Evolutionary conservation across 2,888 invertebrate species (phyloP).

Genomic region (Galerucella nymphaeae): DNA sequence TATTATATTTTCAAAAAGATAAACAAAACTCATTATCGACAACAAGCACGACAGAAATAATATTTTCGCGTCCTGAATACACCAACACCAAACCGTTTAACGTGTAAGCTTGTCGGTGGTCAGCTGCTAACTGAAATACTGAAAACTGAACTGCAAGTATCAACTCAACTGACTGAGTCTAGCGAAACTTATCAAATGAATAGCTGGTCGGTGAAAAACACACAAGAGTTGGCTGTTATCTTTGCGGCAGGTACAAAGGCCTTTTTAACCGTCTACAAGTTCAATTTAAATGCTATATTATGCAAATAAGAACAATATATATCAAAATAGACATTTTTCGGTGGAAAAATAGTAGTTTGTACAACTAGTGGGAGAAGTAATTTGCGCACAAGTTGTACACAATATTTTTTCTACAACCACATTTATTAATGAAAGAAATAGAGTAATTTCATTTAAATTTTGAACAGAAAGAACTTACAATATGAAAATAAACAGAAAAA

Average conservation of each 20-base stretch:
- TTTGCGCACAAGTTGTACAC: too few species aligned
- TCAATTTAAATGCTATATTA: not conserved
- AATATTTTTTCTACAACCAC: too few species aligned
- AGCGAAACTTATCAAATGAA: constrained; percentile 1
- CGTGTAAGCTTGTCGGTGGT: not conserved
- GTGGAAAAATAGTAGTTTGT: too few species aligned
- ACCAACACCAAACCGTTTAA: not conserved
- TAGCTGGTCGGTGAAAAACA: constrained; percentile 8
- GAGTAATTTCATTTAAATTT: too few species aligned
- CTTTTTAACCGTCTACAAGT: not conserved
- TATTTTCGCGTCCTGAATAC: constrained; percentile 4
- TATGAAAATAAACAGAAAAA: too few species aligned
- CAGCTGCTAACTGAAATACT: constrained; percentile 3
- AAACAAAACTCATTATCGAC: not conserved
- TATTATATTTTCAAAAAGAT: not conserved
- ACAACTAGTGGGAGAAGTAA: too few species aligned
- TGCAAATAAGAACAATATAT: not conserved
- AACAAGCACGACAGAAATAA: not conserved
- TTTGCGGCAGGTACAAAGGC: constrained; percentile 18
- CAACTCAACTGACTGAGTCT: too few species aligned
- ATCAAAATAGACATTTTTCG: not conserved
- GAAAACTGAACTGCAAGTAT: not conserved
- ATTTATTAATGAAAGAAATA: too few species aligned
- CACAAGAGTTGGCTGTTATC: not conserved
- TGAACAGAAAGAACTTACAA: too few species aligned